Conservation (phyloP, 2,113 vertebrate species). For the Ciconia boyciana region DNA sequence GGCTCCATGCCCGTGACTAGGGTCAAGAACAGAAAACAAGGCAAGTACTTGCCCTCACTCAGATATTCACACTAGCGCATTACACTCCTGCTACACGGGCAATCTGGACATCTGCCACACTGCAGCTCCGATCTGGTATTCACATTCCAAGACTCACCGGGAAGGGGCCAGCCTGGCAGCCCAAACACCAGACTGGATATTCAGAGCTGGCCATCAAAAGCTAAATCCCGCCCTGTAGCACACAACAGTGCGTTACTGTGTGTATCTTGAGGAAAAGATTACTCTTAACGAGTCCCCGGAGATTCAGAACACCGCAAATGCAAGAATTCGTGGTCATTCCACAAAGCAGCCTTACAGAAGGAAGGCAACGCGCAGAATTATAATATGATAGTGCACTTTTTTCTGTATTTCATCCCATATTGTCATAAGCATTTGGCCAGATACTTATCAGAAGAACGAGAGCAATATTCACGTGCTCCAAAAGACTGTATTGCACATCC, state of each 20-base stretch:
- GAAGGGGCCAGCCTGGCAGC: neutral
- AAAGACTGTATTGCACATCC: neutral
- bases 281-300: neutral
- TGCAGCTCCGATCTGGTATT: neutral
- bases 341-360: neutral
- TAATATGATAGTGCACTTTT: neutral
- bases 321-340: neutral
- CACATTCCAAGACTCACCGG: neutral
- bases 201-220: neutral
- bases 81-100: neutral
- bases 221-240: neutral
- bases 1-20: fast-evolving
- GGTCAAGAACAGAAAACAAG: neutral
- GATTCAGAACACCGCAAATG: neutral
- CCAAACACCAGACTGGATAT: neutral
- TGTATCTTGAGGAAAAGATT: neutral
- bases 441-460: too few species aligned
- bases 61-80: neutral
- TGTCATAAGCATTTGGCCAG: neutral
- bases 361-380: neutral
- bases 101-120: neutral
- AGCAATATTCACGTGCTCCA: neutral
- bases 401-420: neutral
- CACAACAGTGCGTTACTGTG: too few species aligned
- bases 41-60: neutral